Conservation (phyloP, 2,797 vertebrate genomes). For the Acanthis flammea region DNA sequence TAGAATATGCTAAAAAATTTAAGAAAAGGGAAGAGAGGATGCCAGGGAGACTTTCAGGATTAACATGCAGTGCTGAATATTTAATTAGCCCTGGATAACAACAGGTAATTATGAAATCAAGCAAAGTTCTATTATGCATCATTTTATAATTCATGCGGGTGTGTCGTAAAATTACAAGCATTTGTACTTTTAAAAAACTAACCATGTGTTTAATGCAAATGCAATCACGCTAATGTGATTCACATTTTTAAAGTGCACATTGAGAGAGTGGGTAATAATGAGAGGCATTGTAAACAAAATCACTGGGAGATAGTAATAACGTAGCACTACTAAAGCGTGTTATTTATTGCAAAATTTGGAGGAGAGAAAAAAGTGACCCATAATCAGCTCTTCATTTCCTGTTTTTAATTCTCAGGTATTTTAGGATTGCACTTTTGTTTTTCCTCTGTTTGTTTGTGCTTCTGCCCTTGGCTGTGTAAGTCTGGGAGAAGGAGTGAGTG, state of each 20-base stretch:
- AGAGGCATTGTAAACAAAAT: conserved; percentile 53
- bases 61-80: conserved; percentile 32
- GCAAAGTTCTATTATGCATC: conserved; percentile 28
- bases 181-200: conserved; percentile 46
- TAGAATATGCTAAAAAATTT: background rate
- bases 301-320: background rate
- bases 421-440: background rate
- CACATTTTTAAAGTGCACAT: conserved; percentile 41
- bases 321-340: background rate
- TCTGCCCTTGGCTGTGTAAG: background rate
- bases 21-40: background rate
- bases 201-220: conserved; percentile 54
- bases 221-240: conserved; percentile 26
- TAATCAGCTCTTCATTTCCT: background rate
- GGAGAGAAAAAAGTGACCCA: background rate
- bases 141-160: conserved; percentile 49
- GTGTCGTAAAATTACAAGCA: conserved; percentile 45
- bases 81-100: conserved; percentile 50
- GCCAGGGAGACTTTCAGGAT: background rate
- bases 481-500: background rate
- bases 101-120: conserved; percentile 60
- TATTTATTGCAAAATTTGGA: background rate
- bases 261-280: background rate
- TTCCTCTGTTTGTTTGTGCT: background rate
- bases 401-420: background rate